These are phyloP conservation scores for Tachysurus fulvidraco DNA, from an alignment of 2,113 vertebrate genomes.

Conservation along the genomic window DNA sequence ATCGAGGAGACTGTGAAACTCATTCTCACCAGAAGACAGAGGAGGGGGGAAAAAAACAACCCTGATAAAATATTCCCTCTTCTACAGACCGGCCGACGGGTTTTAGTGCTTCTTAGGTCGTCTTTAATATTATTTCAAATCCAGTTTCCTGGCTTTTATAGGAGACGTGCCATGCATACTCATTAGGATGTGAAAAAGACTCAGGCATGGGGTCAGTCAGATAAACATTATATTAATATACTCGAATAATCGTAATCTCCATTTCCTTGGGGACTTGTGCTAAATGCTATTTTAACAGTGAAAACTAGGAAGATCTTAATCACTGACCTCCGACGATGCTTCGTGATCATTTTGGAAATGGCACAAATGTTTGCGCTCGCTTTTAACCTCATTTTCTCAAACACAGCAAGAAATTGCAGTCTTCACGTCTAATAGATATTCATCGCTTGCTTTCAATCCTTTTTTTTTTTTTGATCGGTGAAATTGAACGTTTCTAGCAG, in stretches of 20 bases:
- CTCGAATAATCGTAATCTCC: background rate
- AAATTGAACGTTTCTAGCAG: slow-evolving; percentile 23
- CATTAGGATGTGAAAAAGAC: slow-evolving; percentile 24
- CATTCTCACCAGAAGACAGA: slow-evolving; percentile 15
- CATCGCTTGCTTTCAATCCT: slow-evolving; percentile 7
- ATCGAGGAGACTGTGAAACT: slow-evolving; percentile 23
- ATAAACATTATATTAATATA: background rate
- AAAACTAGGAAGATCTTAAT: background rate
- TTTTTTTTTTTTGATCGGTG: slow-evolving; percentile 9
- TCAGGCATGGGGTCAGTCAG: background rate
- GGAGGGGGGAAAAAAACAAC: slow-evolving; percentile 26
- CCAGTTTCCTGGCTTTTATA: slow-evolving; percentile 37
- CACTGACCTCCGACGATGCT: background rate
- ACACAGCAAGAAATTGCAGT: background rate
- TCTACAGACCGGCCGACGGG: slow-evolving; percentile 40
- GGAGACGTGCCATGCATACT: slow-evolving; percentile 11
- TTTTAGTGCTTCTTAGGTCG: slow-evolving; percentile 42
- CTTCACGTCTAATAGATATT: background rate
- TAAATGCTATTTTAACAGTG: background rate
- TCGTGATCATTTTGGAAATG: background rate
- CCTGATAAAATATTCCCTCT: slow-evolving; percentile 47
- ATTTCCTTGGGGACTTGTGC: background rate
- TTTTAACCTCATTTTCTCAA: slow-evolving; percentile 19
- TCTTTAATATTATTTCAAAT: slow-evolving; percentile 28
- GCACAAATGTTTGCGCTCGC: background rate